Base-by-base conservation (phyloP, 2,888 invertebrate species). In the Drosophila subquinaria region DNA sequence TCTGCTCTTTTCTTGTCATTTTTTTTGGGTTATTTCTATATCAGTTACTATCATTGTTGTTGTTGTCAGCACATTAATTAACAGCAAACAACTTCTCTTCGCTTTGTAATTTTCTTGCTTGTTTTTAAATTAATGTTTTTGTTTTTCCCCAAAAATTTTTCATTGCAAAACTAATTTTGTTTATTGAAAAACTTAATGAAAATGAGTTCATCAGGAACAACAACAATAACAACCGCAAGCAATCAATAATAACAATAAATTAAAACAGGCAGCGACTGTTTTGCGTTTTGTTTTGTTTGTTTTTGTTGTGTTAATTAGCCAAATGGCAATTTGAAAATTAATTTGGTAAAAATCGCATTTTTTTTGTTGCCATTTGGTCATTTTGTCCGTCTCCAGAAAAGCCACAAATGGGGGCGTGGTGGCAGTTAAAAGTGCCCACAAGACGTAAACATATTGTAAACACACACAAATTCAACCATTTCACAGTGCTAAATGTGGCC, bases 281-380 rank as follows among this genome's bases (percentile, higher is more conserved):
- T 43, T 69, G 40, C 36, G 10, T 59, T 30, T 42, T 27, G 15
- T 52, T 23, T 15, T 48, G 27, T 27, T 27, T 27, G 27, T 0
- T 27, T 27, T 27, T 5, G 27, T 27, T 69, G 51, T 73, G 63
- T 78, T 87, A 84, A 87, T 82, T 84, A 73, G 78, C 52, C 59
- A 72, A 82, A 86, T 72, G 66, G 75, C 72, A 68, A 62, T 69
- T 82, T 73, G 43, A 70, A 78, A 75, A 73, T 82, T 43, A 59
- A 76, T 76, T 81, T 74, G 66, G 60, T 50, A 45, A 59, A 65
- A 66, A 74, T 57, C 51, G 68, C 30, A 50, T 71, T 20, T 20
- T 20, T 20, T 20, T 20, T 20, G 2, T 20, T 20, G 50, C 10
- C 35, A 52, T 10, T 20, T 50, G n/a, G 20, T 33, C 30, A 30